phyloP scores from a whole-genome alignment of 2,888 invertebrate genomes.

The Lochmaea crataegi region DNA sequence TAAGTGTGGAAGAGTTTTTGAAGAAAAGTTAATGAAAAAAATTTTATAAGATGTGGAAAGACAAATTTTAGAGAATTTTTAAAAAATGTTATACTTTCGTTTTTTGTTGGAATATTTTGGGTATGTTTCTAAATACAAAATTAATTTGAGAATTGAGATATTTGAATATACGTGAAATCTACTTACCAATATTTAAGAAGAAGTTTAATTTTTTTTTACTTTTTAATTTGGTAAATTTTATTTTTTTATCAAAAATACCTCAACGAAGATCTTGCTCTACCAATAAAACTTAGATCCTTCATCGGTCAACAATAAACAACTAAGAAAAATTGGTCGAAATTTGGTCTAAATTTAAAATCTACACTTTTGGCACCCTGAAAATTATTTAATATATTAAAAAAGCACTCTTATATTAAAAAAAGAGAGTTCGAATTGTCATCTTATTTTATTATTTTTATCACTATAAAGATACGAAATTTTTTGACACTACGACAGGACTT shows the following conservation, averaged over 20 bases:
- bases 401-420: not conserved
- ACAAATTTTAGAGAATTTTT: too few species aligned
- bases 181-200: too few species aligned
- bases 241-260: constrained; percentile 6
- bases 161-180: too few species aligned
- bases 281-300: not conserved
- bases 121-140: too few species aligned
- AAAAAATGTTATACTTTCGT: too few species aligned
- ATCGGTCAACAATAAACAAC: constrained; percentile 2
- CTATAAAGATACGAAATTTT: constrained; percentile 1
- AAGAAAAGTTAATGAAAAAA: too few species aligned
- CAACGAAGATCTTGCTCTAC: not conserved
- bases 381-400: not conserved
- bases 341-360: constrained; percentile 9
- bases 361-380: constrained; percentile 16
- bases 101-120: too few species aligned
- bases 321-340: constrained; percentile 14
- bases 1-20: too few species aligned
- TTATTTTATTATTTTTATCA: constrained; percentile 4
- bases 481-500: not conserved
- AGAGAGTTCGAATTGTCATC: not conserved
- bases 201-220: too few species aligned
- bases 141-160: too few species aligned
- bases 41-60: too few species aligned
- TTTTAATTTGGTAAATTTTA: not conserved